Evolutionary conservation across 2,797 vertebrate species (phyloP).

Genomic region (Lycodopsis pacificus): DNA sequence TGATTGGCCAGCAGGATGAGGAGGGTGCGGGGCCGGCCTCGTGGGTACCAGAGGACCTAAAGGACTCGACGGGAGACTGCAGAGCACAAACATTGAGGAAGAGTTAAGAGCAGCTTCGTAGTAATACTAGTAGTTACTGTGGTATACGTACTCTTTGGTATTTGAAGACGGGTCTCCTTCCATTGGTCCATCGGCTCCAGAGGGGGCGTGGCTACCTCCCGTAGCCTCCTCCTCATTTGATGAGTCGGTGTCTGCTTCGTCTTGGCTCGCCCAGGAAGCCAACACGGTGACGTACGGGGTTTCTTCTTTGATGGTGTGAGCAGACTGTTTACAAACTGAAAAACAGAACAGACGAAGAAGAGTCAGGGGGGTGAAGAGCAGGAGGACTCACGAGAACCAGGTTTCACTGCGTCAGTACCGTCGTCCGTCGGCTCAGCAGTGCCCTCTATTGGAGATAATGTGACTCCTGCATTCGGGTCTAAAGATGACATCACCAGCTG

Average conservation of each 20-base stretch:
- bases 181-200: slow-evolving; percentile 9
- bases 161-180: not conserved
- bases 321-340: slow-evolving; percentile 17
- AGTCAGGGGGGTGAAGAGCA: not conserved
- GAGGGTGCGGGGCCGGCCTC: slow-evolving; percentile 49
- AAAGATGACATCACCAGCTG: slow-evolving; percentile 56
- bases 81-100: not conserved
- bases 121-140: not conserved
- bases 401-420: slow-evolving; percentile 26
- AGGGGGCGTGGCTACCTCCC: not conserved
- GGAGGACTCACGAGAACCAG: not conserved
- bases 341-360: slow-evolving; percentile 4
- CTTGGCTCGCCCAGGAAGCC: slow-evolving; percentile 61
- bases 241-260: slow-evolving; percentile 70
- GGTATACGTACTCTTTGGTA: slow-evolving; percentile 35
- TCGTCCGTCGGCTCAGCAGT: slow-evolving; percentile 17
- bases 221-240: slow-evolving; percentile 74
- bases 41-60: slow-evolving; percentile 22
- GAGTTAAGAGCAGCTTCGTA: too few relatives aligned
- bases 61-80: not conserved
- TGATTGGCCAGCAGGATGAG: slow-evolving; percentile 5
- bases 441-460: slow-evolving; percentile 24
- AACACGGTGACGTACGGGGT: slow-evolving; percentile 29
- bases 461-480: slow-evolving; percentile 29
- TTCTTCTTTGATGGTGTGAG: slow-evolving; percentile 12